Evolutionary conservation across 2,888 invertebrate species (phyloP), one percentile per base, ranked within the genome.

Genomic region (Caenorhabditis japonica): DNA sequence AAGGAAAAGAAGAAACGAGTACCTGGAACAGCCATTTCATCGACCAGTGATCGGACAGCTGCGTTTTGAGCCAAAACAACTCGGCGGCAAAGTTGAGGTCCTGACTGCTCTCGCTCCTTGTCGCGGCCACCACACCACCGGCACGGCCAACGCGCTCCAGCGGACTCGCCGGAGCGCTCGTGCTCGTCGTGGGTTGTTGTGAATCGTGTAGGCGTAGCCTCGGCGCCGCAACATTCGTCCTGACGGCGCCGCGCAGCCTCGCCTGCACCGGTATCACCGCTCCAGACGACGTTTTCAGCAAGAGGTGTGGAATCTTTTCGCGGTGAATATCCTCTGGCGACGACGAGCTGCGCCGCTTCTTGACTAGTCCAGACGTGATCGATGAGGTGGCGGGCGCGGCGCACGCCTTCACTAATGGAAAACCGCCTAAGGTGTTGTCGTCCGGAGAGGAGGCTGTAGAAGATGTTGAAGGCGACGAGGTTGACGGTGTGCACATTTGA

Each of bases 41-140:
- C 5, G 80, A 73, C 80, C 81, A 83, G 44, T 80, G 79, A 51
- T 75, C 69, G 36, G 78, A 72, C 47, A 84, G 55, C 27, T 80
- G 74, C 21, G 77, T 75, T 66, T 83, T 83, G 13, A 84, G 60
- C 84, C 84, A 84, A 69, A 84, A 84, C 49, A 84, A 64, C 62
- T 84, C 84, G 15, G 84, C 81, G 12, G 75, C 61, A 33, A 82
- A 60, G 46, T 84, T 84, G 49, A 81, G 75, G 36, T 82, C 81
- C 36, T 73, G 59, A 30, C 10, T 30, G 15, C 49, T 39, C 51
- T 58, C 60, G 21, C 25, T 43, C 2, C 19, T 38, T 4, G 17
- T 25, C n/a, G 36, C 46, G n/a, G n/a, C n/a, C n/a, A n/a, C n/a
- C 7, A 10, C 10, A 10, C 30, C 7, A 7, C 44, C 30, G 0